phyloP scores from a whole-genome alignment of 2,113 vertebrate species.

The Puffinus mauretanicus region DNA sequence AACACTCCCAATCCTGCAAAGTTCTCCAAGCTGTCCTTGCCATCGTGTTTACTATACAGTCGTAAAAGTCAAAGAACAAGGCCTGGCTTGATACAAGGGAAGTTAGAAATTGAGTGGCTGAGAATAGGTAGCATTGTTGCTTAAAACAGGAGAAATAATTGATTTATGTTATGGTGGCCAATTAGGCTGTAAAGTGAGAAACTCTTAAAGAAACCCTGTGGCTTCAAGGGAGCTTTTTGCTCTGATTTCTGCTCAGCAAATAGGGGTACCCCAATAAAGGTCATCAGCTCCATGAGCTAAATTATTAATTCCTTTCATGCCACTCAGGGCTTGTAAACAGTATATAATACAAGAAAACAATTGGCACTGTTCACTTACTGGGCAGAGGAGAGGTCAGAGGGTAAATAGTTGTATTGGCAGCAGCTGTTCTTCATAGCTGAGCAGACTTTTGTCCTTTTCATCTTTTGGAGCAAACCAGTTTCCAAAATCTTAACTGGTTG shows the following conservation, averaged over 20 bases:
- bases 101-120: slow-evolving; percentile 69
- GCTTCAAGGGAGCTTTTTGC: slow-evolving; percentile 69
- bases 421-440: slow-evolving; percentile 75
- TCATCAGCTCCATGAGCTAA: slow-evolving; percentile 74
- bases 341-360: slow-evolving; percentile 81
- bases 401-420: slow-evolving; percentile 79
- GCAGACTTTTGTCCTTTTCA: slow-evolving; percentile 53
- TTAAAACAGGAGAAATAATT: slow-evolving; percentile 82
- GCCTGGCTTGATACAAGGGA: slow-evolving; percentile 74
- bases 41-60: slow-evolving; percentile 59
- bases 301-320: slow-evolving; percentile 83
- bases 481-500: background rate
- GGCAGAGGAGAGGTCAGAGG: slow-evolving; percentile 83
- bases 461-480: slow-evolving; percentile 19
- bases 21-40: slow-evolving; percentile 59
- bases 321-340: slow-evolving; percentile 82
- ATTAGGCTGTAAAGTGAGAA: slow-evolving; percentile 88
- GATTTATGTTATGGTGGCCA: slow-evolving; percentile 85
- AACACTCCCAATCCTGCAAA: slow-evolving; percentile 60
- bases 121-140: slow-evolving; percentile 88
- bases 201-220: slow-evolving; percentile 71
- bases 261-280: slow-evolving; percentile 76
- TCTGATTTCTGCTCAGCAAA: slow-evolving; percentile 71
- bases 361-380: slow-evolving; percentile 79
- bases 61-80: slow-evolving; percentile 82